Conservation (phyloP, 2,888 invertebrate genomes). For the Meiosimyza platycephala region DNA sequence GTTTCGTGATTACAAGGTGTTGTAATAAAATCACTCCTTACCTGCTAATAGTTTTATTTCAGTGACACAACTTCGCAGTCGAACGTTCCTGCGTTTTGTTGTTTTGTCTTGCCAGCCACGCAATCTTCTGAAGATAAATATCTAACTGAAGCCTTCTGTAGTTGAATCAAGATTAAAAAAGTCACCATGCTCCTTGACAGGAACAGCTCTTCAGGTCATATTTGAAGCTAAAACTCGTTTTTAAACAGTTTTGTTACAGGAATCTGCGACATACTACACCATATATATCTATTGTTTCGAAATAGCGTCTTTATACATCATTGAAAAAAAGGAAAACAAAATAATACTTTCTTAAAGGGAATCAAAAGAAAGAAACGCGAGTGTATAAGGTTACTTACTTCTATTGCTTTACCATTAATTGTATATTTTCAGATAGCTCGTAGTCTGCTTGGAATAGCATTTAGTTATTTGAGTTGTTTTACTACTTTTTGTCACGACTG, state of each 20-base stretch:
- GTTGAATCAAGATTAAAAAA: too few relatives aligned
- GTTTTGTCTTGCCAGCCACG: background rate
- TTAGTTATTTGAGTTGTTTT: background rate
- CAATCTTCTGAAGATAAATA: background rate
- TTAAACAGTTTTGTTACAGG: background rate
- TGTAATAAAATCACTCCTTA: constrained; percentile 1
- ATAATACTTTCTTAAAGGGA: constrained; percentile 60
- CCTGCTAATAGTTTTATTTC: constrained; percentile 17
- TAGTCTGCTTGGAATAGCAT: background rate
- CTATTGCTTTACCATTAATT: constrained; percentile 22
- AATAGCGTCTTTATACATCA: background rate
- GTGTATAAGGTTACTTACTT: constrained; percentile 36
- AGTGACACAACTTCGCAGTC: constrained; percentile 7
- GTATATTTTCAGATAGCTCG: constrained; percentile 26
- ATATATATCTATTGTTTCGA: background rate
- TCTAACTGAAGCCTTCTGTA: too few relatives aligned
- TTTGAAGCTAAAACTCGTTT: too few relatives aligned
- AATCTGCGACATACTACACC: background rate
- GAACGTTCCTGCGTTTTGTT: background rate
- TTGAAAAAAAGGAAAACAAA: constrained; percentile 9
- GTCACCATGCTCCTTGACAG: too few relatives aligned
- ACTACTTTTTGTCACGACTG: background rate
- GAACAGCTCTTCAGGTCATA: too few relatives aligned
- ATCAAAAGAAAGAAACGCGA: constrained; percentile 61
- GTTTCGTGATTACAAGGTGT: too few relatives aligned